These are phyloP conservation scores for Pristionchus japonicus DNA, from an alignment of 2,888 invertebrate species.

Conservation along the genomic window DNA sequence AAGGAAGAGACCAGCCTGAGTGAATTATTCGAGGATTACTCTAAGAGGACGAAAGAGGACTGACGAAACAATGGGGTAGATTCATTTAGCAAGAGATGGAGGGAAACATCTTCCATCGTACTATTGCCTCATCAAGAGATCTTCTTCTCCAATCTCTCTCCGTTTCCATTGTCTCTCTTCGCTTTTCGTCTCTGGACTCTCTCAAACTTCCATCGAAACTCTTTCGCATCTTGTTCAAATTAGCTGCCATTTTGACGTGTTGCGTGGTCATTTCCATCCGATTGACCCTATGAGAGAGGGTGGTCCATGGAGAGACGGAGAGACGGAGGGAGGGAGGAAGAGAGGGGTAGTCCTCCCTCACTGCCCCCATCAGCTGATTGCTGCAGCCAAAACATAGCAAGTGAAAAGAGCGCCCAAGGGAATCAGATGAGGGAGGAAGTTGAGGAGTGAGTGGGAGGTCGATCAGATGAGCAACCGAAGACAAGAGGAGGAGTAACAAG, in stretches of 20 bases:
- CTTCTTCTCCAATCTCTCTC: background rate
- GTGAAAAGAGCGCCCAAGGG: background rate
- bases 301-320: background rate
- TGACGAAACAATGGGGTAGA: constrained; percentile 17
- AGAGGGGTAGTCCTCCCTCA: background rate
- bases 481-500: background rate
- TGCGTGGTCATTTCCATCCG: constrained; percentile 35
- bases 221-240: constrained; percentile 24
- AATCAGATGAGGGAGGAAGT: background rate
- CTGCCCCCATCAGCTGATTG: constrained; percentile 9
- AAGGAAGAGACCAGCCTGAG: background rate
- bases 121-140: constrained; percentile 13
- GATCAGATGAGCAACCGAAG: background rate
- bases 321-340: background rate
- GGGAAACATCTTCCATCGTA: constrained; percentile 35
- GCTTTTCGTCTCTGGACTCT: background rate
- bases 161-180: background rate
- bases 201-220: background rate
- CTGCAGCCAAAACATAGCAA: background rate
- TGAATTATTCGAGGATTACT: constrained; percentile 20
- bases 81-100: background rate
- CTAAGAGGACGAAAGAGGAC: background rate
- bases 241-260: constrained; percentile 36
- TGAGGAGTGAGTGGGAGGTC: background rate
- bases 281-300: constrained; percentile 15